A percentile compares a stretch with the other conserved stretches of the same genome.
phyloP scores from a whole-genome alignment of 2,113 vertebrate species.

The Corythoichthys intestinalis region DNA sequence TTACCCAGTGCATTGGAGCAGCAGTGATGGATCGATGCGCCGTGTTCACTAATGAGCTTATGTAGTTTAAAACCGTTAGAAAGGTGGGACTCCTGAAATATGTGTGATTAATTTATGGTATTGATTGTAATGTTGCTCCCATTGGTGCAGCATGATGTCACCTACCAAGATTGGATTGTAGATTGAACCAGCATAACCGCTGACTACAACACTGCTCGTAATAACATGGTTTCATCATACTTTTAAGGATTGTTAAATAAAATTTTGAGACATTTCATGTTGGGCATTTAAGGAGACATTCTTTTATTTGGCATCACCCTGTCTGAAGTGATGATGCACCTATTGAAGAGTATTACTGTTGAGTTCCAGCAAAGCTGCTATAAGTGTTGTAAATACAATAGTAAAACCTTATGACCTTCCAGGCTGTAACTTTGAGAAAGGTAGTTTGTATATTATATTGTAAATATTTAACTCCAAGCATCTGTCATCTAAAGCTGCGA shows the following conservation, averaged over 20 bases:
- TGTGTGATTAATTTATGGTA: constrained; percentile 5
- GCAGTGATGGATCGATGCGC: constrained; percentile 7
- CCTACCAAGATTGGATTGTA: not conserved
- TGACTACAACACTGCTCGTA: not conserved
- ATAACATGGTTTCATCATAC: not conserved
- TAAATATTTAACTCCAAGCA: constrained; percentile 34
- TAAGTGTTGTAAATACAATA: constrained; percentile 32
- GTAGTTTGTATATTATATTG: constrained; percentile 45
- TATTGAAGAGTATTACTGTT: constrained; percentile 17
- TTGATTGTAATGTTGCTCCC: not conserved
- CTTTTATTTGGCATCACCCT: constrained; percentile 9
- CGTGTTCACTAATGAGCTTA: constrained; percentile 5
- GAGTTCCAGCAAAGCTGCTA: constrained; percentile 17
- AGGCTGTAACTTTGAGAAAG: constrained; percentile 13
- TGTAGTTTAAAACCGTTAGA: constrained; percentile 11
- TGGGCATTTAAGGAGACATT: constrained; percentile 20
- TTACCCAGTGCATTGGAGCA: not conserved
- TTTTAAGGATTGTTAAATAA: not conserved
- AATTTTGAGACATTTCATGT: constrained; percentile 24
- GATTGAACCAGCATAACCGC: not conserved
- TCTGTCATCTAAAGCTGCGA: constrained; percentile 31
- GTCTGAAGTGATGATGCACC: constrained; percentile 16
- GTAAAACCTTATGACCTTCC: constrained; percentile 39
- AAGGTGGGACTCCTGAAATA: constrained; percentile 11
- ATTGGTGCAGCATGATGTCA: constrained; percentile 1